phyloP scores from a whole-genome alignment of 2,113 vertebrate species.

The Carollia perspicillata region DNA sequence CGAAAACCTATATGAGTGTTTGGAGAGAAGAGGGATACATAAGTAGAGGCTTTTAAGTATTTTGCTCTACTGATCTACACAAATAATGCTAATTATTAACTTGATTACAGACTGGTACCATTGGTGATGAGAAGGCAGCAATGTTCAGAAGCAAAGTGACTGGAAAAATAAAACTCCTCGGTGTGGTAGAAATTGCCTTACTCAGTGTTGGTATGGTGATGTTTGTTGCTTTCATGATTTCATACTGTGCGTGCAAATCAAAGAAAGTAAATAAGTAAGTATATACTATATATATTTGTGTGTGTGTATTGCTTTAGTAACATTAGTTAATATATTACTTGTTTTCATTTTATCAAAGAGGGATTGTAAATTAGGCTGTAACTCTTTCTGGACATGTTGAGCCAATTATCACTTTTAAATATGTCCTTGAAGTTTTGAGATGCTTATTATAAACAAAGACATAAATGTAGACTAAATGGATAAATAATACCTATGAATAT shows the following conservation, averaged over 20 bases:
- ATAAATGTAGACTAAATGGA: neutral
- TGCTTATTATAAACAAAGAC: neutral
- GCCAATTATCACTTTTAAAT: neutral
- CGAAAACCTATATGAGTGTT: neutral
- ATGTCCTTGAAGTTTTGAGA: neutral
- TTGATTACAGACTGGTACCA: constrained; percentile 85
- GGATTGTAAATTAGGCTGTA: neutral
- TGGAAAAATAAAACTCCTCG: constrained; percentile 80
- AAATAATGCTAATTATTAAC: neutral
- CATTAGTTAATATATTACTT: neutral
- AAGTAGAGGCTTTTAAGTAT: neutral
- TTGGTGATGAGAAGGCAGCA: constrained; percentile 89
- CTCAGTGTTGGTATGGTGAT: constrained; percentile 80
- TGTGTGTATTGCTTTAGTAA: neutral
- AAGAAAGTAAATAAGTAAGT: constrained; percentile 78
- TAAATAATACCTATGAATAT: neutral
- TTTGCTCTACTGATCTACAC: neutral
- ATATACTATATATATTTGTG: neutral
- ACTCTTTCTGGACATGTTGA: neutral
- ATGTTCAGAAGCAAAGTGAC: constrained; percentile 86
- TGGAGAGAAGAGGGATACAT: no score
- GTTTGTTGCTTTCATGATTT: constrained; percentile 82
- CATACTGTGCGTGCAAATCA: constrained; percentile 77
- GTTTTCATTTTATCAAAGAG: neutral
- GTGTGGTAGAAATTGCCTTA: constrained; percentile 79